These are phyloP conservation scores for Yponomeuta malinellus DNA, from an alignment of 2,888 invertebrate genomes.

Conservation along the genomic window DNA sequence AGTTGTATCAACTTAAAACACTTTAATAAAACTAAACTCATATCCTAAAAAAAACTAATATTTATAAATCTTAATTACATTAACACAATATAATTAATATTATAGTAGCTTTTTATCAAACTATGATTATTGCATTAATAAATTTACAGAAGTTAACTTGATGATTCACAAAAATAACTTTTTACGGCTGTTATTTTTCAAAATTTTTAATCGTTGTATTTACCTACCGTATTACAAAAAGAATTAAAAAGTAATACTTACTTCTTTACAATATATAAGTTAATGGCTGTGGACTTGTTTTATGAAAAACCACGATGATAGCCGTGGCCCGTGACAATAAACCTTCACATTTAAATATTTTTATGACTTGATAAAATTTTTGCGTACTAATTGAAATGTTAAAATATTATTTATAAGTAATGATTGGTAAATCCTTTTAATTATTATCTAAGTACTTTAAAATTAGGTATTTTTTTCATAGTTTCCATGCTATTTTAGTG, in stretches of 20 bases:
- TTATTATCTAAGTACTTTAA: slow-evolving; percentile 18
- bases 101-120: too few species aligned
- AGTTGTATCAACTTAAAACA: not conserved
- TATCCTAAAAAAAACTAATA: too few species aligned
- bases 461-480: not conserved
- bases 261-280: too few species aligned
- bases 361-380: not conserved
- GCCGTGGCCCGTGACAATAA: too few species aligned
- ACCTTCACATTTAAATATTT: not conserved
- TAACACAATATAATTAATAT: too few species aligned
- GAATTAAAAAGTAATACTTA: not conserved
- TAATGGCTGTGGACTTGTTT: too few species aligned
- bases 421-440: slow-evolving; percentile 26
- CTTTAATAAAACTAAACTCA: too few species aligned
- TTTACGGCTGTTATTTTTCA: not conserved
- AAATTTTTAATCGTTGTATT: slow-evolving; percentile 29
- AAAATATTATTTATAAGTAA: not conserved
- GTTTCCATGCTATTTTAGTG: not conserved
- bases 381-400: not conserved
- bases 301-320: too few species aligned
- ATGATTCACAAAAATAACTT: too few species aligned
- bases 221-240: slow-evolving; percentile 23
- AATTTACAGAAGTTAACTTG: too few species aligned
- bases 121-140: too few species aligned
- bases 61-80: too few species aligned